Evolutionary conservation across 1,140 invertebrate species (phyloP).

Genomic region (Cotesia typhae): DNA sequence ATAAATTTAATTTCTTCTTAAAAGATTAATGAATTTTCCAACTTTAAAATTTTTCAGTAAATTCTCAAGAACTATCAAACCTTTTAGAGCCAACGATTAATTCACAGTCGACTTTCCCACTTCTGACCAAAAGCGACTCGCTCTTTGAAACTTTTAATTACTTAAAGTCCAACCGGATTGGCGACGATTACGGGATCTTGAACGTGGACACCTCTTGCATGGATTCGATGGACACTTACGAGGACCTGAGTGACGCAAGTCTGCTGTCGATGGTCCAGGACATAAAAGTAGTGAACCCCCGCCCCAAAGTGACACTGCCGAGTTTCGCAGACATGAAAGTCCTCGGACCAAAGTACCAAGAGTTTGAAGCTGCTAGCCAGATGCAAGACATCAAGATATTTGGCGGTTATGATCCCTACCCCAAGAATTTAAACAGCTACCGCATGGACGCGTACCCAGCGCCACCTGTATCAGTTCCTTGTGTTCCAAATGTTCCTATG

Average conservation of each 20-base stretch:
- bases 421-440: slow-evolving; percentile 43
- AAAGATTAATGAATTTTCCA: not conserved
- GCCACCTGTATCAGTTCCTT: too few relatives aligned
- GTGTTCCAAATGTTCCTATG: too few relatives aligned
- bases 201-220: slow-evolving; percentile 43
- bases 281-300: not conserved
- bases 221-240: slow-evolving; percentile 39
- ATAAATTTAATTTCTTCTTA: too few relatives aligned
- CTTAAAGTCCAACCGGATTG: slow-evolving; percentile 45
- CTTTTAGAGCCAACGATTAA: slow-evolving; percentile 42
- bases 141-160: slow-evolving; percentile 46
- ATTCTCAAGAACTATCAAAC: slow-evolving; percentile 43
- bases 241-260: slow-evolving; percentile 42
- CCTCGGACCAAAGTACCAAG: slow-evolving; percentile 48
- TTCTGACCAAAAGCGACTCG: slow-evolving; percentile 44
- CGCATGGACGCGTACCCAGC: not conserved
- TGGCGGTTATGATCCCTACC: slow-evolving; percentile 50
- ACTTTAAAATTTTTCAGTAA: slow-evolving; percentile 11
- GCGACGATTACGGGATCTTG: slow-evolving; percentile 50
- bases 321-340: slow-evolving; percentile 48
- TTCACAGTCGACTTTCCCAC: slow-evolving; percentile 41
- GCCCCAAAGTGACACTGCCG: slow-evolving; percentile 19
- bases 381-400: slow-evolving; percentile 52
- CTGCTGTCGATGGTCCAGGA: slow-evolving; percentile 23
- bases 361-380: slow-evolving; percentile 42